A percentile compares a stretch with the other conserved stretches of the same genome.
Evolutionary conservation across 2,113 vertebrate genomes (phyloP).

Genomic region (Xyrauchen texanus): DNA sequence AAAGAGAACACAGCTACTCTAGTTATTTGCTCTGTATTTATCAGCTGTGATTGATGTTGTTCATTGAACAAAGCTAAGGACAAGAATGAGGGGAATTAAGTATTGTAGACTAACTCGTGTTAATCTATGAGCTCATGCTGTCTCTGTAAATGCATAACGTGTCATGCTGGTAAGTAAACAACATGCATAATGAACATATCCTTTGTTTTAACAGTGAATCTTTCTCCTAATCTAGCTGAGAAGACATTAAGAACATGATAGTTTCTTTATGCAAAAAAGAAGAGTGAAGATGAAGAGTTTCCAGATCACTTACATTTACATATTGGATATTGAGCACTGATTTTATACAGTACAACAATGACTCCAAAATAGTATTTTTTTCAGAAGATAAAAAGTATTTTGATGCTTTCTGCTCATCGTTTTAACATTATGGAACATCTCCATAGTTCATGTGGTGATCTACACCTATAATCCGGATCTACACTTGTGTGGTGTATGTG

Average conservation of each 20-base stretch:
- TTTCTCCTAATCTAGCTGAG: too few relatives aligned
- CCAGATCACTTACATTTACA: too few relatives aligned
- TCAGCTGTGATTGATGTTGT: constrained; percentile 47
- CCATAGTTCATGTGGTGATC: not conserved
- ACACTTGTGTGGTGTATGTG: too few relatives aligned
- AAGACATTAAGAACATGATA: too few relatives aligned
- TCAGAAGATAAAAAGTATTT: too few relatives aligned
- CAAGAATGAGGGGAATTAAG: constrained; percentile 20
- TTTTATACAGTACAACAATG: too few relatives aligned
- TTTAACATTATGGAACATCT: not conserved
- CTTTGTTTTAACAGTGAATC: not conserved
- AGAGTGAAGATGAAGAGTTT: too few relatives aligned
- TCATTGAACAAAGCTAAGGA: constrained; percentile 33
- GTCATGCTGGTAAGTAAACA: constrained; percentile 3
- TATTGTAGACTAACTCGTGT: constrained; percentile 9
- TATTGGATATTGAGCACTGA: too few relatives aligned
- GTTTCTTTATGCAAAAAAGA: too few relatives aligned
- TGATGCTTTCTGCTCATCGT: not conserved
- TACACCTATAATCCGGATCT: not conserved
- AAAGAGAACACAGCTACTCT: not conserved
- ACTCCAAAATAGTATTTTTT: too few relatives aligned
- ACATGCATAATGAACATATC: not conserved
- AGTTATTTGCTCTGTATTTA: constrained; percentile 43
- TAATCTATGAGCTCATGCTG: constrained; percentile 7
- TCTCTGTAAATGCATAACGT: not conserved